These are phyloP conservation scores for Carpatolechia fugitivella DNA, from an alignment of 2,888 invertebrate species.

Conservation along the genomic window DNA sequence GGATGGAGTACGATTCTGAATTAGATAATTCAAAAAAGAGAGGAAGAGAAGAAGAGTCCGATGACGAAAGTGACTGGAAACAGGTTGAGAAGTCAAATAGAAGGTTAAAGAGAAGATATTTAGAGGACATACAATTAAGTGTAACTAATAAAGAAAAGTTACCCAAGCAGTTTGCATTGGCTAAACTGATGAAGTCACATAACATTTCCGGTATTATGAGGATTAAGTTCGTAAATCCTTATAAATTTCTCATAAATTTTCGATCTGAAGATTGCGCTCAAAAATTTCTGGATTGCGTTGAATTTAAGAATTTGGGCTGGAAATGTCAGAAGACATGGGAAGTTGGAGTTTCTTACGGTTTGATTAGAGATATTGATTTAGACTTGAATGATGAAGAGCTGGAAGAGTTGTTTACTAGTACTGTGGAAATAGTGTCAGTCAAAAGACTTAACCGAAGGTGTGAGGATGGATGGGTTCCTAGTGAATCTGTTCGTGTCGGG, in stretches of 20 bases:
- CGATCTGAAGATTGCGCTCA: conserved; percentile 10
- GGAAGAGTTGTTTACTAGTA: background rate
- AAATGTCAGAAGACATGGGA: conserved; percentile 18
- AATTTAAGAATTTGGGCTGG: conserved; percentile 16
- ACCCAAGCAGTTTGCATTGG: background rate
- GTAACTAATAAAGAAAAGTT: background rate
- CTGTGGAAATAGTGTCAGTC: background rate
- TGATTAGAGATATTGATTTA: conserved; percentile 21
- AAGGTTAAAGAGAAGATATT: background rate
- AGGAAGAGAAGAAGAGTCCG: background rate
- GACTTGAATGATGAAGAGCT: conserved; percentile 14
- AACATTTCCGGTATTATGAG: conserved; percentile 15
- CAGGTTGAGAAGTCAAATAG: background rate
- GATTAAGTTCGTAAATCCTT: conserved; percentile 19
- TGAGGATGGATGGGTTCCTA: background rate
- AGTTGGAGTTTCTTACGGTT: conserved; percentile 21
- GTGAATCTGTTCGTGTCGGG: background rate
- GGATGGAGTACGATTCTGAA: background rate
- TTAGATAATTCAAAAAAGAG: background rate
- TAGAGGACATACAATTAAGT: background rate
- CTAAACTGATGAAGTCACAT: conserved; percentile 13
- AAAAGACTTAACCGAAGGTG: background rate
- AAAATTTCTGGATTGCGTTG: conserved; percentile 8
- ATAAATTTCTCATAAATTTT: conserved; percentile 20
- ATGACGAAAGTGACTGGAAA: background rate